Base-by-base conservation (phyloP, 1,140 invertebrate genomes). In the Laupala kohalensis region DNA sequence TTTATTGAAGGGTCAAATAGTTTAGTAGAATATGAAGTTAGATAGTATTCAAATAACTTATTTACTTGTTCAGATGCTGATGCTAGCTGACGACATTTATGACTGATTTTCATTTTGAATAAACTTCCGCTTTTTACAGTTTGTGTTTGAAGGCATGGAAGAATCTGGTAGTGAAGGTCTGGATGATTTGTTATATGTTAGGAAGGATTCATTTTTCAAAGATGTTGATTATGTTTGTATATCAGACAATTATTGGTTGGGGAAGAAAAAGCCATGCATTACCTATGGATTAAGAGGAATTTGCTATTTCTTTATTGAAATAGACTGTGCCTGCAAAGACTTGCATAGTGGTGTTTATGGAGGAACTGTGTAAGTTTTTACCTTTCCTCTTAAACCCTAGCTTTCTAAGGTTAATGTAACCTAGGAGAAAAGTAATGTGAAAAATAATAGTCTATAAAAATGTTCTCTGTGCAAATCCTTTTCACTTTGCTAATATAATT, bases 231-330 rank as follows among this genome's bases (percentile, higher is more conserved):
- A 89, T 83, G 94, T 98, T 29, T 98, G 96, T 79, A 98, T 99
- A 77, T 98, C 96, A 64, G 97, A 99, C 79, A 99, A 98, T 83
- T 99, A 99, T 78, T 99, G 97, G 97, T 81, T 99, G 24, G 97
- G 97, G 6, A 98, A 91, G 53, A 92, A 89, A 13, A 97, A 97
- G 79, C 97, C 97, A 0, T 99, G 97, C 79, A 87, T 99, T 63
- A 99, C 96, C 2, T 99, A 99, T 83, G 97, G 97, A 5, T 85
- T 99, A 0, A 85, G 96, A 76, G 97, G 97, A 19, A 86, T 98
- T 64, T 94, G 90, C 78, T 98, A 97, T 78, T 99, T 97, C 78
- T 88, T 87, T 76, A 77, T 98, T 29, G 94, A 98, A 83, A 85
- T 99, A 25, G 86, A 90, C 78, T 96, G 96, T 82, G 90, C 95